These are phyloP conservation scores for Tenthredo amoena DNA, from an alignment of 2,888 invertebrate species.

Conservation along the genomic window DNA sequence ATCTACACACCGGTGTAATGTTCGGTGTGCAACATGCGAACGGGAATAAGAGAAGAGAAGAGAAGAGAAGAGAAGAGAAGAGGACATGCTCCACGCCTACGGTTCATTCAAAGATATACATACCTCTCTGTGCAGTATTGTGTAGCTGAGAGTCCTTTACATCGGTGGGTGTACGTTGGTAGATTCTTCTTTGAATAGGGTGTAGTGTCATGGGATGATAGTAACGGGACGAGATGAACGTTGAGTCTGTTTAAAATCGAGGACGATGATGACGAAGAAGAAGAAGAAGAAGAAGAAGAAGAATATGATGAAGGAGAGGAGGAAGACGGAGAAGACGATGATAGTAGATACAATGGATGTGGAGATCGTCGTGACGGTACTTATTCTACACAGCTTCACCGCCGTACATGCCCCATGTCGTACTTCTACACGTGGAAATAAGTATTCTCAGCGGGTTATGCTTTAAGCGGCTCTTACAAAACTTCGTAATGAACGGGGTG, in stretches of 20 bases:
- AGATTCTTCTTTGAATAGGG: not conserved
- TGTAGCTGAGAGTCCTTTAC: not conserved
- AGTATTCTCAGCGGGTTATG: constrained; percentile 61
- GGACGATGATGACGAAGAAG: not conserved
- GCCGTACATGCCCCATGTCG: no score
- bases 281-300: not conserved
- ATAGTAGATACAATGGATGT: not conserved
- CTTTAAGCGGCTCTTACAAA: constrained; percentile 68
- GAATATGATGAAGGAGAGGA: not conserved
- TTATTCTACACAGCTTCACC: not conserved
- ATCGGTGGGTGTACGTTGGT: not conserved
- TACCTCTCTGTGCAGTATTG: not conserved
- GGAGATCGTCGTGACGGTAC: not conserved
- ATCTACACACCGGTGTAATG: not conserved
- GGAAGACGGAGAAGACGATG: not conserved
- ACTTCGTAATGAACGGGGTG: constrained; percentile 69
- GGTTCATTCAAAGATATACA: not conserved
- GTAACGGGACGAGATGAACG: not conserved
- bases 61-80: not conserved
- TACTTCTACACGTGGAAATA: not conserved
- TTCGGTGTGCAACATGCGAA: not conserved
- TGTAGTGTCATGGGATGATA: not conserved
- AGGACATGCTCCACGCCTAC: not conserved
- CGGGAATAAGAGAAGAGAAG: not conserved
- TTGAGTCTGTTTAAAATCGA: not conserved